These are phyloP conservation scores for Cladorhizidae sp. DNA, from an alignment of 37 sponge, comb jelly and placozoan genomes.

Conservation along the genomic window DNA sequence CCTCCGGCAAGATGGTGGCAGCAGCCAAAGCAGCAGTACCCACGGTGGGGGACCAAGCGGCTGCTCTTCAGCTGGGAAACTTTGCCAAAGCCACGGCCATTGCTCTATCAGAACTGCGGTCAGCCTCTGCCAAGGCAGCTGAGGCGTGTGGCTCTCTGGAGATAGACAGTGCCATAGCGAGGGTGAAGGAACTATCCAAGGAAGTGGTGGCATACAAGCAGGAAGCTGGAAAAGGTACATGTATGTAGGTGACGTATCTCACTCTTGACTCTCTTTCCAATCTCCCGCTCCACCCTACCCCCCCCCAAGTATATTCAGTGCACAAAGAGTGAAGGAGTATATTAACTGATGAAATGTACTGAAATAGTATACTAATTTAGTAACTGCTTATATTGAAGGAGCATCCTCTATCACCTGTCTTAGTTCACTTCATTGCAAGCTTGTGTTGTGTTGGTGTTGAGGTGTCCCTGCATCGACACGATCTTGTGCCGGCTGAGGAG, in stretches of 20 bases:
- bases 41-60: conserved; percentile 92
- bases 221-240: conserved; percentile 48
- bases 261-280: neutral
- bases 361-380: too few species aligned
- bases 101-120: conserved; percentile 88
- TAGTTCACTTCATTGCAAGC: too few species aligned
- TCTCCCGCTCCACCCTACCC: neutral
- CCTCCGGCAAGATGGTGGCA: conserved; percentile 89
- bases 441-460: too few species aligned
- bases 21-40: conserved; percentile 98
- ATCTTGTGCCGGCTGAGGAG: too few species aligned
- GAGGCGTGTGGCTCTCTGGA: conserved; percentile 94
- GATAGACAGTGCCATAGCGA: conserved; percentile 89
- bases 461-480: too few species aligned
- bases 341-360: neutral
- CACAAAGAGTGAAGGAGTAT: neutral
- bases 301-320: neutral
- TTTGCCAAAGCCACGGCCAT: conserved; percentile 93
- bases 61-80: conserved; percentile 95
- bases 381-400: too few species aligned
- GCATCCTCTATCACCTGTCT: too few species aligned
- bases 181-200: conserved; percentile 56
- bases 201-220: conserved; percentile 56
- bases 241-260: neutral
- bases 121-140: conserved; percentile 84